A percentile compares a stretch with the other conserved stretches of the same genome.
These are phyloP conservation scores for Apodemus speciosus DNA, from an alignment of 2,113 vertebrate genomes.

Conservation along the genomic window DNA sequence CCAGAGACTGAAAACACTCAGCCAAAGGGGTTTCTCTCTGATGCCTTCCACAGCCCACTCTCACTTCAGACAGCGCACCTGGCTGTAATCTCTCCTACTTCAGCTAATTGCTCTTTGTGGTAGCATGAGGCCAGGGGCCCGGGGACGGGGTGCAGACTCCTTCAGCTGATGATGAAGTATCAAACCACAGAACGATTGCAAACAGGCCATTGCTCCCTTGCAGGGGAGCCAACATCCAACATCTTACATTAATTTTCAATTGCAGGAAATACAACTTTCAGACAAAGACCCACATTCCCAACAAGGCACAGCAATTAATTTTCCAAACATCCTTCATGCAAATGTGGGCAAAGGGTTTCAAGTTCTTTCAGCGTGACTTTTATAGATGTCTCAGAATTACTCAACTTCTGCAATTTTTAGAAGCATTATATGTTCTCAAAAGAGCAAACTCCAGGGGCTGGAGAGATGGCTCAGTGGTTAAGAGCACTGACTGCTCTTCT, in stretches of 20 bases:
- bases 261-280: constrained; percentile 65
- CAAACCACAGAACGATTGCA: constrained; percentile 77
- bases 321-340: constrained; percentile 73
- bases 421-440: constrained; percentile 20
- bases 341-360: constrained; percentile 61
- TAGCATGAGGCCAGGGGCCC: constrained; percentile 29
- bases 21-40: constrained; percentile 76
- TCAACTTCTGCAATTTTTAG: constrained; percentile 34
- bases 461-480: too few species aligned
- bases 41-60: constrained; percentile 36
- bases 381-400: constrained; percentile 67
- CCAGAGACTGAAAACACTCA: constrained; percentile 71
- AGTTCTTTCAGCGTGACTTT: constrained; percentile 56
- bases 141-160: constrained; percentile 35
- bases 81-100: constrained; percentile 81
- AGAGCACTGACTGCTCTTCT: too few species aligned
- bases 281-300: constrained; percentile 66
- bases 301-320: constrained; percentile 73
- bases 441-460: too few species aligned
- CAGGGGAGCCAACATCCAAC: constrained; percentile 61
- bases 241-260: constrained; percentile 74
- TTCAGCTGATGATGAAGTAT: constrained; percentile 72
- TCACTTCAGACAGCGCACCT: constrained; percentile 83
- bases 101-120: constrained; percentile 83
- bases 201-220: constrained; percentile 66